These are phyloP conservation scores for Raphicerus campestris DNA, from an alignment of 2,113 vertebrate species.

Conservation along the genomic window DNA sequence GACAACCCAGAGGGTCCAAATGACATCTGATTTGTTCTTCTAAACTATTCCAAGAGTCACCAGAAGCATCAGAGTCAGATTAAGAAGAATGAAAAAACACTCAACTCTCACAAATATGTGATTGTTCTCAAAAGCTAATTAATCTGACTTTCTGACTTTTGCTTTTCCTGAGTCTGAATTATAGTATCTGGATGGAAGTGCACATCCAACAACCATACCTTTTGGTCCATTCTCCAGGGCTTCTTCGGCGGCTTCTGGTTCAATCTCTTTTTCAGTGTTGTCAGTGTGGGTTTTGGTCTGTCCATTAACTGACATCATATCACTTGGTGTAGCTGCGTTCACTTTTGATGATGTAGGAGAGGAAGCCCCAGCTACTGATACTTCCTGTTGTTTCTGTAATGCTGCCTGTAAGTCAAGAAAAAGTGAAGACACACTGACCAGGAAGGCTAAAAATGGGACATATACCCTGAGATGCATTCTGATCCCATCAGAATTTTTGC, in stretches of 20 bases:
- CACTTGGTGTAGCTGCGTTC: slow-evolving; percentile 75
- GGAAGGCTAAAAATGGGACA: not conserved
- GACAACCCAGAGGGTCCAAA: not conserved
- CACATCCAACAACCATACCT: slow-evolving; percentile 66
- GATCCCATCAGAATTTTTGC: not conserved
- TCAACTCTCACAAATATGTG: not conserved
- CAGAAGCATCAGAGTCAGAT: not conserved
- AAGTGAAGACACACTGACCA: not conserved
- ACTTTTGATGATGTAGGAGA: slow-evolving; percentile 79
- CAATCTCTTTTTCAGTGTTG: slow-evolving; percentile 86
- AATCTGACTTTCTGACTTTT: not conserved
- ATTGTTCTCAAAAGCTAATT: not conserved
- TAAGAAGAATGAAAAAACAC: not conserved
- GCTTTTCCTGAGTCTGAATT: not conserved
- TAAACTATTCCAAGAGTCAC: not conserved
- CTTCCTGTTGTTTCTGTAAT: slow-evolving; percentile 92
- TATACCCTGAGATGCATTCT: not conserved
- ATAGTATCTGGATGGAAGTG: not conserved
- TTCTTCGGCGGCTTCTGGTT: slow-evolving; percentile 91
- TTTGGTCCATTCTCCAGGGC: slow-evolving; percentile 95
- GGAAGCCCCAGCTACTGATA: slow-evolving; percentile 75
- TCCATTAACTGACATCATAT: slow-evolving; percentile 88
- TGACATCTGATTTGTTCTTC: not conserved
- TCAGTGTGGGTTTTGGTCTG: slow-evolving; percentile 88
- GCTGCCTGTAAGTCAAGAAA: slow-evolving; percentile 85